Base-by-base conservation (phyloP, 2,888 invertebrate genomes). In the Mycalesis mineus region DNA sequence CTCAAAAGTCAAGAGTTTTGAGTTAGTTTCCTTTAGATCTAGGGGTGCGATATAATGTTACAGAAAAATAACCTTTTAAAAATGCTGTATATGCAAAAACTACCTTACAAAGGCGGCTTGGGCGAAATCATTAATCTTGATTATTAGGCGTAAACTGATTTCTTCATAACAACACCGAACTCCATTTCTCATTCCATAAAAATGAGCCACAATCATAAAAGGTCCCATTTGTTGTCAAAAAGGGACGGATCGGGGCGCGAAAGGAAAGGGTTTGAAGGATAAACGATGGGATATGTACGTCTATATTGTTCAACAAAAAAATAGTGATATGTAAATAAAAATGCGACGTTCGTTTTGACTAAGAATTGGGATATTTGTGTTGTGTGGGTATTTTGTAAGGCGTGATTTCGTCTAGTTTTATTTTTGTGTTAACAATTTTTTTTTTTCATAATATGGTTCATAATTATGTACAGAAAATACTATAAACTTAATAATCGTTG, bases 201-300 rank as follows among this genome's bases (percentile, higher is more conserved):
- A 58, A 63, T 58, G 60, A 56, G 54, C 37, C 39, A 47, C 47
- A 47, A 52, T 52, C 54, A 55, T 61, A 58, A 61, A 60, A 59
- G 61, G 60, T 58, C 51, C 48, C 41, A 45, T 50, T 57, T 53
- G 44, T 56, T 60, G 56, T 37, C 51, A 40, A 65, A 64, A 68
- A 52, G 63, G 68, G 69, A 67, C 68, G 65, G 67, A 60, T 54
- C 66, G 67, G 66, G 67, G 67, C 65, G 65, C 66, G 66, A 66
- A 66, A 62, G 60, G 58, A 58, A 55, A 55, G 55, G 61, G 60
- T 55, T 58, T 57, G 55, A 65, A 57, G 52, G 65, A 66, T 64
- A 57, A 60, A 49, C 51, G 52, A 52, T 33, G 11, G 41, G 53
- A 55, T 39, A 42, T 52, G 55, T 47, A 58, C 62, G 42, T 51